phyloP scores from a whole-genome alignment of 2,888 invertebrate species.

The Teleiodes luculella region DNA sequence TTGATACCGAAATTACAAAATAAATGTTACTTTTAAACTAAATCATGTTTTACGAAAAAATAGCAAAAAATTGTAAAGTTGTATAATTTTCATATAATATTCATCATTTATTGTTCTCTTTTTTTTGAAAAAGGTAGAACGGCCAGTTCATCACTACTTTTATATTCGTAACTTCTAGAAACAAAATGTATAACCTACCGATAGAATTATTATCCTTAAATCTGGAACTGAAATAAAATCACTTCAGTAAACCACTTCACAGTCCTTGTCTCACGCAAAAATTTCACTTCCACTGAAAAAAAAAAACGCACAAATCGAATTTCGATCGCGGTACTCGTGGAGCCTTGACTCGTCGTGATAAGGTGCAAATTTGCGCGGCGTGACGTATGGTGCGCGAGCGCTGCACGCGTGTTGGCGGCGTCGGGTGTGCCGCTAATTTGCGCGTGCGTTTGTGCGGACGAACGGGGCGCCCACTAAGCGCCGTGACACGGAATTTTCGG shows the following conservation, averaged over 20 bases:
- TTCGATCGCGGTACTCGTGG: not conserved
- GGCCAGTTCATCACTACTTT: too few species aligned
- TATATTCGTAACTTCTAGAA: not conserved
- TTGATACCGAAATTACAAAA: too few species aligned
- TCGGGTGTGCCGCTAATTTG: slow-evolving; percentile 61
- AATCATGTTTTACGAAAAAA: too few species aligned
- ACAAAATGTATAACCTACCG: not conserved
- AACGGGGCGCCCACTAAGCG: slow-evolving; percentile 20
- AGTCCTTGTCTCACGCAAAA: not conserved
- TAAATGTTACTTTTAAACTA: too few species aligned
- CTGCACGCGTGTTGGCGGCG: slow-evolving; percentile 56
- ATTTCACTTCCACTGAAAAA: slow-evolving; percentile 6
- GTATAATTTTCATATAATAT: too few species aligned
- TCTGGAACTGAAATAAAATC: not conserved
- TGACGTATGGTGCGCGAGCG: slow-evolving; percentile 30
- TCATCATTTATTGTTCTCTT: too few species aligned
- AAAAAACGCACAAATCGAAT: not conserved
- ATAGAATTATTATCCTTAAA: not conserved
- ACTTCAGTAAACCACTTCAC: not conserved
- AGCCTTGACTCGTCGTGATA: slow-evolving; percentile 19
- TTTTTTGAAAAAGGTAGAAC: too few species aligned
- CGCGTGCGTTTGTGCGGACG: slow-evolving; percentile 49
- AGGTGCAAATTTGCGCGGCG: slow-evolving; percentile 28
- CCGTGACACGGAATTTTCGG: slow-evolving; percentile 6
- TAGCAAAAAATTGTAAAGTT: too few species aligned